phyloP scores from a whole-genome alignment of 2,797 vertebrate genomes.

The Myotis pilosus region DNA sequence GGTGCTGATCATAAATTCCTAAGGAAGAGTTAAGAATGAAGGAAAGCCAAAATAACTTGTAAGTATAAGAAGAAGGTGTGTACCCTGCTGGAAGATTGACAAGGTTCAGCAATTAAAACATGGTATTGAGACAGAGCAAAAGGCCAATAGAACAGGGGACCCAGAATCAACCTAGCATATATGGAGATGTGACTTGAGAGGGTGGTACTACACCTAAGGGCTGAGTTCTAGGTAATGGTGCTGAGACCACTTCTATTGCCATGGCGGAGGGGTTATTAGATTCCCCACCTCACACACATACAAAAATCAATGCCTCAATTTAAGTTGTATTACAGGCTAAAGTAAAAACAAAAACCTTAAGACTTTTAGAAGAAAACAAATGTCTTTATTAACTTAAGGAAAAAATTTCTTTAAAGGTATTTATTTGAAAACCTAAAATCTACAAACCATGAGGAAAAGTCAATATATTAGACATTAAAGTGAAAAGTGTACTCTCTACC shows the following conservation, averaged over 20 bases:
- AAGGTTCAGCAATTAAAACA: background rate
- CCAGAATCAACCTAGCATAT: too few relatives aligned
- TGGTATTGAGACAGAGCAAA: background rate
- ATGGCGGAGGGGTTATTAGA: accelerated
- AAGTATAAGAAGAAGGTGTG: too few relatives aligned
- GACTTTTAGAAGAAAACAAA: background rate
- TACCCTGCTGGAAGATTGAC: background rate
- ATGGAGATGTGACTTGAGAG: background rate
- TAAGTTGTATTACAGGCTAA: background rate
- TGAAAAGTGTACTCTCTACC: background rate
- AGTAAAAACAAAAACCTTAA: background rate
- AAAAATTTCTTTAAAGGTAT: background rate
- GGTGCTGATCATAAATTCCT: background rate
- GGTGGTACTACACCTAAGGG: accelerated
- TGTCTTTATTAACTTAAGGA: background rate
- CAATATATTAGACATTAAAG: background rate
- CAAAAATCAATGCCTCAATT: background rate
- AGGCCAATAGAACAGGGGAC: background rate
- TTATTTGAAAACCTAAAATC: background rate
- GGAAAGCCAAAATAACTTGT: background rate
- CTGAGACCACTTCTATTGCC: accelerated
- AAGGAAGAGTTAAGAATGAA: background rate
- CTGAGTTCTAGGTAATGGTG: background rate
- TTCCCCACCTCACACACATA: background rate
- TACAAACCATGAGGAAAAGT: background rate